Evolutionary conservation across 2,888 invertebrate genomes (phyloP).

Genomic region (Laothoe populi): DNA sequence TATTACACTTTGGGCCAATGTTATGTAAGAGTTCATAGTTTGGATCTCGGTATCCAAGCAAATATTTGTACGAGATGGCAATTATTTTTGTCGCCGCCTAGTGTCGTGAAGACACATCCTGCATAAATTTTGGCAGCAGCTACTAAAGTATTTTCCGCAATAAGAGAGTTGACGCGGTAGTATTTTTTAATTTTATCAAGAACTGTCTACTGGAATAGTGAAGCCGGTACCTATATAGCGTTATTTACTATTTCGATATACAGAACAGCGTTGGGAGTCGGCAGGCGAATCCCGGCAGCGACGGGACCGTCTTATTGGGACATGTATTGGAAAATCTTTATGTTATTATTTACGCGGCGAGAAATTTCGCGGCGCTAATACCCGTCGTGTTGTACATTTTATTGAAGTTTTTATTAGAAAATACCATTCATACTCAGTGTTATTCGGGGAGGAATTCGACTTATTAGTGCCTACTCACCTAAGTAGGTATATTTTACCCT

Average conservation of each 20-base stretch:
- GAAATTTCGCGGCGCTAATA: constrained; percentile 71
- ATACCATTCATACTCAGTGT: constrained; percentile 62
- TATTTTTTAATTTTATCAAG: constrained; percentile 16
- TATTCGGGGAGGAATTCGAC: constrained; percentile 51
- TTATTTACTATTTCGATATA: constrained; percentile 9
- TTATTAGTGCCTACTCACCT: constrained; percentile 44
- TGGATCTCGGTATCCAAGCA: constrained; percentile 11
- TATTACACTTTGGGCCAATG: neutral
- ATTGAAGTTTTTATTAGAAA: constrained; percentile 76
- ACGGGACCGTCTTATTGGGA: constrained; percentile 55
- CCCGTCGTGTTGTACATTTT: constrained; percentile 68
- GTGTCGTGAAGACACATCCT: constrained; percentile 11
- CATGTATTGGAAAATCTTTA: constrained; percentile 76
- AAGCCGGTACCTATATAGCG: neutral
- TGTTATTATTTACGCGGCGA: constrained; percentile 73
- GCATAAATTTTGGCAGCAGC: constrained; percentile 9
- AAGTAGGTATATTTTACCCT: constrained; percentile 40
- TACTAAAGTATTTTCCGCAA: neutral
- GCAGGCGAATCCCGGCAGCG: constrained; percentile 31
- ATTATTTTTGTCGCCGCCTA: constrained; percentile 12
- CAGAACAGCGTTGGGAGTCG: neutral
- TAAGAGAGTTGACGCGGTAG: neutral
- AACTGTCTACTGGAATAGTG: neutral
- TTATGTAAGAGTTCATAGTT: constrained; percentile 16
- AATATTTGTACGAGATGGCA: constrained; percentile 21